Evolutionary conservation across 2,797 vertebrate species (phyloP), one percentile per base, ranked within the genome.

Genomic region (Oryzias sinensis): DNA sequence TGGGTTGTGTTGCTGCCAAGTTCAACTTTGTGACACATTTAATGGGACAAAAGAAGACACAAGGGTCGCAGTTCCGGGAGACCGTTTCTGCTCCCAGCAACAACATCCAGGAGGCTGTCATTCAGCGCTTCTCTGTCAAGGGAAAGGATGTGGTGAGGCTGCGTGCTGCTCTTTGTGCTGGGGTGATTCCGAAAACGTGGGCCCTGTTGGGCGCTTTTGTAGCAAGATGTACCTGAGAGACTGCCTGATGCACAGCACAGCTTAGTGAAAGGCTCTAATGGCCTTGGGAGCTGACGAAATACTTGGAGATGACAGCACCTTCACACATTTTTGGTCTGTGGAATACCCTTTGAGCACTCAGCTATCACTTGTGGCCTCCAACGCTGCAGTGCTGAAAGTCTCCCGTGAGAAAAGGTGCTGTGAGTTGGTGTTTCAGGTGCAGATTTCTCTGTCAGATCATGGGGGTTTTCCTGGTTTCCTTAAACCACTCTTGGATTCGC

Each of bases 21-120:
- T 60, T 96, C 55, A 96, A 95, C 80, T 96, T 94, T 79, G 56
- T 96, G 65, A 88, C 94, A 48, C 95, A 97, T 68, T 81, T 60
- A 0, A 87, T 97, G 0, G 92, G 52, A 14, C 94, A 95, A 70
- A 69, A 79, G 60, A 90, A 83, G 69, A 87, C 68, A 44, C 65
- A 51, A 44, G 37, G 37, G 14, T 9, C 71, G 4, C 49, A 14
- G 51, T 0, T 13, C 49, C 45, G 8, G 13, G 58, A 66, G 43
- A 58, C 22, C 51, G 45, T 57, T 47, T 70, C 80, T 6, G 56
- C 72, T 18, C 72, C 82, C 40, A 74, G 53, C 67, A 85, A 47
- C 58, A 92, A 92, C 81, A 92, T 92, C 59, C 90, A 91, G 72
- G 74, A 89, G 57, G 93, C 86, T 9, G 73, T 91, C 71, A 84